A percentile compares a stretch with the other conserved stretches of the same genome.
Evolutionary conservation across 2,797 vertebrate species (phyloP).

Genomic region (Crenuchus spilurus): DNA sequence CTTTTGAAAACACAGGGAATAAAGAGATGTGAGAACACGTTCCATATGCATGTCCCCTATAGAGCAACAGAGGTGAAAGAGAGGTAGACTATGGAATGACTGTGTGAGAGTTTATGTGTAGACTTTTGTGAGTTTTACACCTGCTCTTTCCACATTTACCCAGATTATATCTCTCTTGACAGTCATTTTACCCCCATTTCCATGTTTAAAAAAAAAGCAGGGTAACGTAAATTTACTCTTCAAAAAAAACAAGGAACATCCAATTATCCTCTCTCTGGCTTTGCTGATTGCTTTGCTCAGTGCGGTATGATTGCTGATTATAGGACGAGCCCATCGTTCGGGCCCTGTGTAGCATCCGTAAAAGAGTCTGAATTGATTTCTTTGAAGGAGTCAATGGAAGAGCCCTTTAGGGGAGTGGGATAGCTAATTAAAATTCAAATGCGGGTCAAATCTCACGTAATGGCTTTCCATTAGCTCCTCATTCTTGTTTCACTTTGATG

Average conservation of each 20-base stretch:
- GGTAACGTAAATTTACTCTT: constrained; percentile 36
- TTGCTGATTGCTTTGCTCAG: constrained; percentile 49
- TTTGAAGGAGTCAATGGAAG: constrained; percentile 51
- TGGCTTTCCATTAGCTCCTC: constrained; percentile 54
- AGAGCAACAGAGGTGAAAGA: constrained; percentile 39
- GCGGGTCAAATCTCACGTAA: constrained; percentile 54
- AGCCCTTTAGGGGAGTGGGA: constrained; percentile 49
- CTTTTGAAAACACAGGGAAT: constrained; percentile 28
- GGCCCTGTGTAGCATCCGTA: constrained; percentile 40
- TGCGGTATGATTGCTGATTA: constrained; percentile 48
- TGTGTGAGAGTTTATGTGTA: constrained; percentile 3
- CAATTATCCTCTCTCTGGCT: constrained; percentile 51
- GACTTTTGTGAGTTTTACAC: background rate
- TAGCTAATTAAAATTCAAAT: constrained; percentile 63
- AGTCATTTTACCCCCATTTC: constrained; percentile 31
- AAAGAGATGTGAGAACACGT: constrained; percentile 26
- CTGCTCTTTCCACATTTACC: background rate
- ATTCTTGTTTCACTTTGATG: constrained; percentile 39
- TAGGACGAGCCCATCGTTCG: constrained; percentile 29
- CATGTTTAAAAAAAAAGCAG: constrained; percentile 24
- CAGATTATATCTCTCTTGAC: constrained; percentile 40
- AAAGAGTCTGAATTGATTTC: constrained; percentile 53
- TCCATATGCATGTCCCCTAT: constrained; percentile 35
- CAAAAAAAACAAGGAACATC: constrained; percentile 44
- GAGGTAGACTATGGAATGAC: background rate